A percentile compares a stretch with the other conserved stretches of the same genome.
These are phyloP conservation scores for Pyrgus malvae DNA, from an alignment of 2,888 invertebrate species.

Conservation along the genomic window DNA sequence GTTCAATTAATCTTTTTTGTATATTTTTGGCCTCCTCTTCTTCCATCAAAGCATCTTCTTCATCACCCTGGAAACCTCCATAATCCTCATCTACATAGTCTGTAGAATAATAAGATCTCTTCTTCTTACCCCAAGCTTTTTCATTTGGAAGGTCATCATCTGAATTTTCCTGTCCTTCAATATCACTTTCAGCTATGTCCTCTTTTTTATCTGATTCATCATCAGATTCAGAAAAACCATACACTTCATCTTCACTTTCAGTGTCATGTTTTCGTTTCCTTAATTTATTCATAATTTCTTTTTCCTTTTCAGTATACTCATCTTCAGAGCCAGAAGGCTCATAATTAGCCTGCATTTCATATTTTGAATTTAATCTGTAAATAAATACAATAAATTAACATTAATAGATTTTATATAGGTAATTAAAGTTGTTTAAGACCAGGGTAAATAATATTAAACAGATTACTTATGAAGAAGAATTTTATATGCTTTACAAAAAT, in stretches of 20 bases:
- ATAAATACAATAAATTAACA: not conserved
- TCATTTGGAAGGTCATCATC: slow-evolving; percentile 88
- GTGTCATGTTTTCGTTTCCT: slow-evolving; percentile 77
- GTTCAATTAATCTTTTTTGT: slow-evolving; percentile 88
- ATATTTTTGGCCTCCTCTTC: slow-evolving; percentile 92
- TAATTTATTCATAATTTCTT: slow-evolving; percentile 82
- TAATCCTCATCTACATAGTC: slow-evolving; percentile 95
- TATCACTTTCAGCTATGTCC: slow-evolving; percentile 85
- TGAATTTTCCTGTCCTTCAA: slow-evolving; percentile 87
- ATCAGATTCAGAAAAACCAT: slow-evolving; percentile 80
- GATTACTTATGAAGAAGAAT: no score
- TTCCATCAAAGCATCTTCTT: slow-evolving; percentile 88
- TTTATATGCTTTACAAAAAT: no score
- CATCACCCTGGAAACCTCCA: slow-evolving; percentile 85
- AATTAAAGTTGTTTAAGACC: no score
- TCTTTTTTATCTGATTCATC: slow-evolving; percentile 71
- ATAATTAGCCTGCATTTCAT: slow-evolving; percentile 78
- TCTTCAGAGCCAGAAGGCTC: slow-evolving; percentile 87
- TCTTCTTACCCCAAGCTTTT: slow-evolving; percentile 94
- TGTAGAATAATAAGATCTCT: slow-evolving; percentile 90
- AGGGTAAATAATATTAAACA: no score
- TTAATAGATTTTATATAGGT: no score
- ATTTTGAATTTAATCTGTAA: slow-evolving; percentile 62
- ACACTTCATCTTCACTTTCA: slow-evolving; percentile 84
- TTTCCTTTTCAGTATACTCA: slow-evolving; percentile 86